Percentiles rank a stretch among this genome's conserved stretches.
Conservation (phyloP, 35 echinoderm and acorn worm species). For the Eucidaris tribuloides region DNA sequence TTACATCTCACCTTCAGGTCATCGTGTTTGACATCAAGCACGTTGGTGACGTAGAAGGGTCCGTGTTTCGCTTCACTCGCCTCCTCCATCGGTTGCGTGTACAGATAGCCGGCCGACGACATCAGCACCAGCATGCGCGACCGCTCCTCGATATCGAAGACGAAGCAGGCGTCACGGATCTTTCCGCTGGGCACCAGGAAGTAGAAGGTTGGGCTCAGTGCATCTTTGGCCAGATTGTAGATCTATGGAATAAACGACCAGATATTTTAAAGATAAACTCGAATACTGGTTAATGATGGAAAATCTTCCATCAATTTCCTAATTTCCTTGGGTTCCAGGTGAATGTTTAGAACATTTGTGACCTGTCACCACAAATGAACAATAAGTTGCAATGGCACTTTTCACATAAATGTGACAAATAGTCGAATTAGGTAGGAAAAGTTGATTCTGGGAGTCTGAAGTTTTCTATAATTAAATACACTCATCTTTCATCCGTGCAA, state of each 20-base stretch:
- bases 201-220: conserved; percentile 85
- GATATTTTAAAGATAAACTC: no score
- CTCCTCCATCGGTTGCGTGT: conserved; percentile 95
- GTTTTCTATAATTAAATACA: no score
- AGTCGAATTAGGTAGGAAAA: no score
- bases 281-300: no score
- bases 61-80: conserved; percentile 87
- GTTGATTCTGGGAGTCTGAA: no score
- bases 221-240: conserved; percentile 89
- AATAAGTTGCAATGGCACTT: no score
- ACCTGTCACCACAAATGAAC: no score
- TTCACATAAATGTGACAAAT: no score
- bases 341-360: no score
- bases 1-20: conserved; percentile 82
- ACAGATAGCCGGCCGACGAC: conserved; percentile 96
- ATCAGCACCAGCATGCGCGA: conserved; percentile 89
- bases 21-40: conserved; percentile 83
- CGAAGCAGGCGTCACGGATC: conserved; percentile 90
- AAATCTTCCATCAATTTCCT: no score
- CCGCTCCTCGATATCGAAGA: conserved; percentile 82
- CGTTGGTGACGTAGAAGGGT: conserved; percentile 96
- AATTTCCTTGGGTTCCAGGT: no score
- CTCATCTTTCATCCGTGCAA: no score
- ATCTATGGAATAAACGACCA: conserved; percentile 60
- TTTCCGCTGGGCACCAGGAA: conserved; percentile 96